Evolutionary conservation across 2,888 invertebrate genomes (phyloP), one percentile per base, ranked within the genome.

Genomic region (Drosophila mercatorum): DNA sequence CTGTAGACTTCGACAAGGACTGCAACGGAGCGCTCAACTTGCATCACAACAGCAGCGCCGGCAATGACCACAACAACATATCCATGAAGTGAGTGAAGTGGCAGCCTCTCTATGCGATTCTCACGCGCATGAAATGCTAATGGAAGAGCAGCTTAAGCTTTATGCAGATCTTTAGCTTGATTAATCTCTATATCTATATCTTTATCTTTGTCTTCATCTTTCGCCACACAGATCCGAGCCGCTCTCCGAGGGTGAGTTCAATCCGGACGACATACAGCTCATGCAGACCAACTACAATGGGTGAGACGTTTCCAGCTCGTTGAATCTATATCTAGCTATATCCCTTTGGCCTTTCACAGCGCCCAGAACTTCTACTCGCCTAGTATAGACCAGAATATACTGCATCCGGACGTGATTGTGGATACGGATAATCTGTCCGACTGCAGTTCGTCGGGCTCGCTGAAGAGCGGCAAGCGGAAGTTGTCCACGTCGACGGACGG

Each of bases 371-470:
- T 89, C 52, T 92, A 92, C 68, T 89, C 92, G 26, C 88, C 90
- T 44, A 90, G 91, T 67, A 88, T 92, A 47, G 92, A 92, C 46
- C 90, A 88, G 51, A 92, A 92, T 61, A 90, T 93, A 43, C 75
- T 93, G 65, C 92, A 93, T 79, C 93, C 93, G 38, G 93, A 93
- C 84, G 93, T 93, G 12, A 93, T 93, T 67, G 93, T 93, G 43
- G 93, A 93, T 55, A 93, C 93, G 7, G 93, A 93, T 61, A 92
- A 92, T 77, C 78, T 93, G 1, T 92, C 93, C 36, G 93, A 93
- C 62, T 91, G 92, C 78, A 90, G 88, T 34, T 79, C 88, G 12
- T 71, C 73, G 40, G 75, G 64, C 3, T 88, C 92, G 2, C 55
- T 84, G 41, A 92, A 92, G 70, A 92, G 90, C 44, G 88, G 72